These are phyloP conservation scores for Sminthurinus signatus DNA, from an alignment of 1,140 invertebrate species.

Conservation along the genomic window DNA sequence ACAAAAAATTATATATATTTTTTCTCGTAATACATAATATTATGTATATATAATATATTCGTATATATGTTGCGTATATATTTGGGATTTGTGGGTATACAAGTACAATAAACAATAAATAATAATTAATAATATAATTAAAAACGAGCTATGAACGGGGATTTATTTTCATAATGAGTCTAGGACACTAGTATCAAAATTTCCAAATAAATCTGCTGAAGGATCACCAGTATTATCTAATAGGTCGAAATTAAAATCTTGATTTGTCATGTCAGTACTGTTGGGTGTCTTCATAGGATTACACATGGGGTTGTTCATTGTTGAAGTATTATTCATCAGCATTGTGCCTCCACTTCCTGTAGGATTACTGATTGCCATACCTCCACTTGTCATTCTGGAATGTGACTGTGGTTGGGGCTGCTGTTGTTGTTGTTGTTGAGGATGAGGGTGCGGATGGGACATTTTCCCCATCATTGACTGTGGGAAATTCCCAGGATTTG, in stretches of 20 bases:
- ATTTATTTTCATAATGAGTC: constrained; percentile 27
- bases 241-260: constrained; percentile 28
- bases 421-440: not conserved
- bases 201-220: constrained; percentile 19
- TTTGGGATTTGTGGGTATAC: no score
- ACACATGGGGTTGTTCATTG: constrained; percentile 8
- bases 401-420: not conserved
- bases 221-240: constrained; percentile 21
- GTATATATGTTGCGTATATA: no score
- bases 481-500: constrained; percentile 12
- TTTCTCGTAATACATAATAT: no score
- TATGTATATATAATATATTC: no score
- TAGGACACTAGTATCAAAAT: constrained; percentile 29
- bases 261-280: constrained; percentile 16
- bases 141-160: no score
- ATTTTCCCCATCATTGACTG: constrained; percentile 5
- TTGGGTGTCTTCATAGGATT: not conserved
- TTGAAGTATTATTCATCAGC: constrained; percentile 4
- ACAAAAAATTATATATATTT: no score
- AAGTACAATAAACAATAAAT: no score
- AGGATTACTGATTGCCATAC: constrained; percentile 11
- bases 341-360: constrained; percentile 17
- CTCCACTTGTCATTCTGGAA: constrained; percentile 3
- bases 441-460: constrained; percentile 1
- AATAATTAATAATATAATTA: no score